Base-by-base conservation (phyloP, 92 coral and sea anemone species). In the Bergia sp. region DNA sequence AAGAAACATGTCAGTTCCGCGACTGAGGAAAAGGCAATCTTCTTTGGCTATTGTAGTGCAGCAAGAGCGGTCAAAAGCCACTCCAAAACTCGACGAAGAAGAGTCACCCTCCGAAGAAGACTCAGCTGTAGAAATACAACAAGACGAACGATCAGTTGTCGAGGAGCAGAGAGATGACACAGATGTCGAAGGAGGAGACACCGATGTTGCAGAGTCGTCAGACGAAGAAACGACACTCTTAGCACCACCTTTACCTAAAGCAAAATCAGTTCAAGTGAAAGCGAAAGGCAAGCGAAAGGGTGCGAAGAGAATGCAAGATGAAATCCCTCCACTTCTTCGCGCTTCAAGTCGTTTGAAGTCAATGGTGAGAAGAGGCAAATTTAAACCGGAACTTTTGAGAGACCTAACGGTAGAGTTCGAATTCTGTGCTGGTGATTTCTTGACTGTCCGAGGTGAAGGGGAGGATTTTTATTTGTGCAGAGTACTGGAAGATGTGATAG, bases 401-500 rank as follows among this genome's bases (percentile, higher is more conserved):
- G 98, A 95, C 44, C 38, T 86, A 76, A 90, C 95, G 12, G 89
- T 93, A 0, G 96, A 95, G 92, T 95, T 95, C 80, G 98, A 95
- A 90, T 95, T 92, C 87, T 86, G 73, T 87, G 98, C 96, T 2
- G 96, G 93, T 10, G 98, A 95, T 88, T 88, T 90, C 90, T 85
- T 95, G 87, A 95, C 98, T 58, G 96, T 95, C 18, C 93, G 98
- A 43, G 98, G 98, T 49, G 98, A 93, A 55, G 98, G 91, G 15
- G 90, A 92, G 37, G 98, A 95, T 87, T 95, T 95, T 78, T 95
- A 92, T 82, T 93, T 95, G 44, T 95, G 96, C 75, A 91, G 96
- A 69, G 91, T 91, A 11, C 81, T 95, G 16, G 96, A 95, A 58
- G 98, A 95, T 88, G 95, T 95, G 8, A 71, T 72, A 74, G 79